Conservation (phyloP, 2,888 invertebrate species). For the Lasioglossum pauxillum region DNA sequence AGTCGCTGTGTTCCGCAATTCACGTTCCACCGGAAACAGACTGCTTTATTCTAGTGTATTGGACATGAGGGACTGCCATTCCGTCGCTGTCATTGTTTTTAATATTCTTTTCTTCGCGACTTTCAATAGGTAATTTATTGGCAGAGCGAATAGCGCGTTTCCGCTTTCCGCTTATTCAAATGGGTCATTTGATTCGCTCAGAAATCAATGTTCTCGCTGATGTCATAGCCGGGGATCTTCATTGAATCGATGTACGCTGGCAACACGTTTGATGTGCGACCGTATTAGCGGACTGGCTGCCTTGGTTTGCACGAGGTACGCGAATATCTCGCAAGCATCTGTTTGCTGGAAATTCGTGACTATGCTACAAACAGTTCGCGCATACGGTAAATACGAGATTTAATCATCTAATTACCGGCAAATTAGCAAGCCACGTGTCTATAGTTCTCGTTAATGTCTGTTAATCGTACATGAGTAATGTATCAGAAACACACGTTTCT, state of each 20-base stretch:
- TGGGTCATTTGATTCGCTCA: slow-evolving; percentile 1
- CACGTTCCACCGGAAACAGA: background rate
- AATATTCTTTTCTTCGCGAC: background rate
- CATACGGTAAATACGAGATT: background rate
- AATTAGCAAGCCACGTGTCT: background rate
- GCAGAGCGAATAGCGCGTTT: background rate
- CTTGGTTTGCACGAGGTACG: background rate
- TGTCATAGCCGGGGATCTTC: background rate
- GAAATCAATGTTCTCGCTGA: slow-evolving; percentile 15
- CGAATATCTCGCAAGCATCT: slow-evolving; percentile 7
- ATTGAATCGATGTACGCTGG: slow-evolving; percentile 6
- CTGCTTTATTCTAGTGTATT: background rate
- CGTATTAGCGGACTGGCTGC: background rate
- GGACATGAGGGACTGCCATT: background rate
- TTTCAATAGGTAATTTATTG: background rate
- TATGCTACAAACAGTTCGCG: background rate
- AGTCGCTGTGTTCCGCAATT: background rate
- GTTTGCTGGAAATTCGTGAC: background rate
- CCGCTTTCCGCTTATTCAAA: background rate
- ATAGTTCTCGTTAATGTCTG: slow-evolving; percentile 10
- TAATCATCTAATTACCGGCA: background rate
- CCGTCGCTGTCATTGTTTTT: background rate
- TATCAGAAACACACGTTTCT: background rate
- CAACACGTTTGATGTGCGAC: background rate
- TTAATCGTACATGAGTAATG: background rate